Evolutionary conservation across 2,113 vertebrate genomes (phyloP).

Genomic region (Pungitius pungitius): DNA sequence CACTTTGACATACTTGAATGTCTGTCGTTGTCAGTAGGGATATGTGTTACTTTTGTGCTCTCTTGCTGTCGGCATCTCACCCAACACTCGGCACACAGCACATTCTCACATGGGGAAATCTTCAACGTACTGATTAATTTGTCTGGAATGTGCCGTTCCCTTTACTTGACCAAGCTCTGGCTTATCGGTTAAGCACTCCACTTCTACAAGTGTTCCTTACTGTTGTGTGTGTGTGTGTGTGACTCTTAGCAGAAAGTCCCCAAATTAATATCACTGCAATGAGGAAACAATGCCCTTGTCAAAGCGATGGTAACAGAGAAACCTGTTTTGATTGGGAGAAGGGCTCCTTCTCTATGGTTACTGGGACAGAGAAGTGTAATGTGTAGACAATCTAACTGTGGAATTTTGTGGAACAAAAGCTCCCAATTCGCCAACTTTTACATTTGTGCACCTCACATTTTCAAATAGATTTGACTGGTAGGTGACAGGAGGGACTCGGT

Average conservation of each 20-base stretch:
- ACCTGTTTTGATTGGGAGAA: background rate
- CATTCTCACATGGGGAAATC: slow-evolving; percentile 24
- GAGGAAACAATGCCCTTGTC: slow-evolving; percentile 4
- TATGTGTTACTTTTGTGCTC: background rate
- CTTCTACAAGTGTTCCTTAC: background rate
- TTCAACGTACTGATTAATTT: slow-evolving; percentile 36
- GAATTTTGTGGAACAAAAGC: background rate
- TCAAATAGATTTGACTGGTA: background rate
- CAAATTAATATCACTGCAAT: background rate
- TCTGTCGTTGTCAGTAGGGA: background rate
- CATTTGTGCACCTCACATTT: background rate
- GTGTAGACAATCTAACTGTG: background rate
- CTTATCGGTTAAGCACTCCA: background rate
- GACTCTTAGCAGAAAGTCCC: slow-evolving; percentile 8
- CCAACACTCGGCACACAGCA: background rate
- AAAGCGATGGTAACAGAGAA: background rate
- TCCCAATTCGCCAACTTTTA: background rate
- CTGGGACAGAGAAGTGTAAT: slow-evolving; percentile 10
- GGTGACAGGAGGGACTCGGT: background rate
- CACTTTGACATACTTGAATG: background rate
- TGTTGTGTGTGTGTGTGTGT: background rate
- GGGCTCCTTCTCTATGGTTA: background rate
- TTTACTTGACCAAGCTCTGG: background rate
- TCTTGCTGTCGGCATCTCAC: background rate
- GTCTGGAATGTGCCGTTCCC: slow-evolving; percentile 33